phyloP scores from a whole-genome alignment of 2,113 vertebrate species.

The Athene cunicularia region DNA sequence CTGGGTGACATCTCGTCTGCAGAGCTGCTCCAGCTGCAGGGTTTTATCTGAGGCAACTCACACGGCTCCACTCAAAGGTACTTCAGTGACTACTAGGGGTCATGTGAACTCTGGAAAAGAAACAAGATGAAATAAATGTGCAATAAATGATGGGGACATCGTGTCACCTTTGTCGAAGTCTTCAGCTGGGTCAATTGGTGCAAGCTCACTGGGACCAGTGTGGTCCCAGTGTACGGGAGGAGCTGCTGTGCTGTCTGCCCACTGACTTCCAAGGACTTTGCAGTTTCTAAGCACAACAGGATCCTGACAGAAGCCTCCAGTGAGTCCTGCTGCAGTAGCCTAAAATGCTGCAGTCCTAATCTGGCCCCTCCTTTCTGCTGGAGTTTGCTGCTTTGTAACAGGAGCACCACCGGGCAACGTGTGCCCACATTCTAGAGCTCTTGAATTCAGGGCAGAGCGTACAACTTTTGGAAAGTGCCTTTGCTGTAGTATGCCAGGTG shows the following conservation, averaged over 20 bases:
- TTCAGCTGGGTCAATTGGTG: not conserved
- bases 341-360: not conserved
- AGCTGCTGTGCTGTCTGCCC: not conserved
- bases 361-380: not conserved
- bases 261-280: not conserved
- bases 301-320: not conserved
- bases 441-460: not conserved
- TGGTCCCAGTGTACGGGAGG: not conserved
- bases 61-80: not conserved
- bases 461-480: not conserved
- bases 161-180: not conserved
- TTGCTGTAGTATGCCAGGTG: not conserved
- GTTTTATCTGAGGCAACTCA: not conserved
- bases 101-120: not conserved
- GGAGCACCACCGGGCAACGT: fast-evolving
- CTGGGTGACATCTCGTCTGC: fast-evolving
- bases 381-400: not conserved
- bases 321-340: not conserved
- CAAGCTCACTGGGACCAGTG: not conserved
- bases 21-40: not conserved
- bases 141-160: not conserved
- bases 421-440: not conserved
- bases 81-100: not conserved
- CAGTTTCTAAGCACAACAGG: not conserved
- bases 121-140: not conserved